Conservation (phyloP, 2,797 vertebrate species). For the Eulemur coronatus region DNA sequence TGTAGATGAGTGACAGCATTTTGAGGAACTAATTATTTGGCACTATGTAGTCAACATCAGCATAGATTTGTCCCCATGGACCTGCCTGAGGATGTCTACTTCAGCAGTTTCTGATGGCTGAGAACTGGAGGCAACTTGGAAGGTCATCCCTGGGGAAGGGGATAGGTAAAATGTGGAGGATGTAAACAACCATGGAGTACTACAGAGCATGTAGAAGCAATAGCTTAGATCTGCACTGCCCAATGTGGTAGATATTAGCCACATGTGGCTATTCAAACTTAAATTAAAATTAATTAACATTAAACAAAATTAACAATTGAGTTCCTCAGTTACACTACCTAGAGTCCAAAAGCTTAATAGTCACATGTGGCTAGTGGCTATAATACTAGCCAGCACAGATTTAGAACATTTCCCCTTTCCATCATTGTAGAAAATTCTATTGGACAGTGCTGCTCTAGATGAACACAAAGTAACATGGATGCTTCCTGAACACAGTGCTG, state of each 20-base stretch:
- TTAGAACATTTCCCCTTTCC: neutral
- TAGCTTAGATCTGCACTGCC: neutral
- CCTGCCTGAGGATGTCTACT: neutral
- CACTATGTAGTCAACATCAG: conserved; percentile 26
- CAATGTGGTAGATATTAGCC: neutral
- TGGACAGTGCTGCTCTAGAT: neutral
- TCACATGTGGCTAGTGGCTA: neutral
- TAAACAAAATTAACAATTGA: conserved; percentile 35
- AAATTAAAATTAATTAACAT: neutral
- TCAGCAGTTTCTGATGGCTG: neutral
- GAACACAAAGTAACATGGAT: conserved; percentile 3
- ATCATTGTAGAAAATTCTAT: neutral
- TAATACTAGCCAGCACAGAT: neutral
- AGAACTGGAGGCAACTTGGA: neutral
- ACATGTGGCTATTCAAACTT: neutral
- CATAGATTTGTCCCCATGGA: neutral
- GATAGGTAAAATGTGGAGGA: neutral
- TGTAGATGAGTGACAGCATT: neutral
- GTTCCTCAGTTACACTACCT: neutral
- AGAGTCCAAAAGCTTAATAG: neutral
- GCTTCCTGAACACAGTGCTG: conserved; percentile 28
- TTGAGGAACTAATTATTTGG: neutral
- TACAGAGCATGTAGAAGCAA: neutral
- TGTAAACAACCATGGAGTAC: neutral
- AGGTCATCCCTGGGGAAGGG: neutral